phyloP scores from a whole-genome alignment of 2,113 vertebrate genomes.

The Ctenodactylus gundi region DNA sequence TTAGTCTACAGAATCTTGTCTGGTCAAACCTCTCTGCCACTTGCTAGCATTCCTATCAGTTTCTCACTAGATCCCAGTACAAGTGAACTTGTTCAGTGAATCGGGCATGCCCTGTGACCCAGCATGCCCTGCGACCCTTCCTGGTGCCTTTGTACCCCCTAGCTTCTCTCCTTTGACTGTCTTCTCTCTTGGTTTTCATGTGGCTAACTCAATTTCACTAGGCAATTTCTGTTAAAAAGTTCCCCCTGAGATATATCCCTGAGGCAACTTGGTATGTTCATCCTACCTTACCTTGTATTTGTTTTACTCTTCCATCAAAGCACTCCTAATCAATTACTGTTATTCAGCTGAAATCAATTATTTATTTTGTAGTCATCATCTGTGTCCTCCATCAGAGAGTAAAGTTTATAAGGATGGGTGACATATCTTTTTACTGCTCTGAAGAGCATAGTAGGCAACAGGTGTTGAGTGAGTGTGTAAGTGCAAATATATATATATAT shows the following conservation, averaged over 20 bases:
- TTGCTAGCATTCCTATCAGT: background rate
- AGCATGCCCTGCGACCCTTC: background rate
- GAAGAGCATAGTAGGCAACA: background rate
- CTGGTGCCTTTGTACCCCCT: background rate
- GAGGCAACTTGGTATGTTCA: background rate
- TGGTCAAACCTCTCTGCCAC: background rate
- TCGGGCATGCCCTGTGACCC: background rate
- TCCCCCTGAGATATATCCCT: background rate
- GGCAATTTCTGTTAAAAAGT: background rate
- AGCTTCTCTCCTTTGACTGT: background rate
- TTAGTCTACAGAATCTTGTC: background rate
- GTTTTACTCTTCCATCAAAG: background rate
- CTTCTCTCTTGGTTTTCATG: background rate
- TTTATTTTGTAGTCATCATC: background rate
- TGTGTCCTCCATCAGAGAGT: background rate
- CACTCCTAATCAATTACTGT: background rate
- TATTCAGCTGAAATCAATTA: background rate
- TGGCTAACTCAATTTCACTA: background rate
- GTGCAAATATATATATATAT: background rate
- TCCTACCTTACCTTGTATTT: background rate
- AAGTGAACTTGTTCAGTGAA: background rate
- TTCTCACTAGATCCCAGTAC: background rate
- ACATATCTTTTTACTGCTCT: background rate
- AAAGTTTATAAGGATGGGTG: background rate
- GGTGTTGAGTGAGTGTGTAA: background rate